These are phyloP conservation scores for Agapetus fuscipes DNA, from an alignment of 2,888 invertebrate species.

Conservation along the genomic window DNA sequence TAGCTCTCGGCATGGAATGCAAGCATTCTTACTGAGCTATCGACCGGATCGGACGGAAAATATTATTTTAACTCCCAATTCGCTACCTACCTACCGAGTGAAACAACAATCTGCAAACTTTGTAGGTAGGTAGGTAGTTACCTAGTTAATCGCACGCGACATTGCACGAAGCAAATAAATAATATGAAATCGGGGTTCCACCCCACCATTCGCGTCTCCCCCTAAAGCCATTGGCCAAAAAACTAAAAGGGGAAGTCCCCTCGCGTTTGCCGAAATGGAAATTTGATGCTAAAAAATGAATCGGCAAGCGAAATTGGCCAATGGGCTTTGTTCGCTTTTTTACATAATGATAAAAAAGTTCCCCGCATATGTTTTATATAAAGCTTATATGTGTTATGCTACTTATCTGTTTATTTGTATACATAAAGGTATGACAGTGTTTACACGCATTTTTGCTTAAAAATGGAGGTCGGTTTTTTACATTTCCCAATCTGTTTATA, in stretches of 20 bases:
- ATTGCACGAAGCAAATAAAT: constrained; percentile 2
- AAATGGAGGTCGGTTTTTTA: too few species aligned
- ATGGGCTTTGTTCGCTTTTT: constrained; percentile 11
- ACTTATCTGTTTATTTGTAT: not conserved
- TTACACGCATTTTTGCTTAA: too few species aligned
- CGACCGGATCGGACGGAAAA: too few species aligned
- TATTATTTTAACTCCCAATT: too few species aligned
- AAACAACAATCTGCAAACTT: constrained; percentile 15
- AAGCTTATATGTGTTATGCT: not conserved
- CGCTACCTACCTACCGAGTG: too few species aligned
- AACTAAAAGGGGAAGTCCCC: constrained; percentile 7
- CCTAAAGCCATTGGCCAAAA: constrained; percentile 7
- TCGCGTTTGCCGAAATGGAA: constrained; percentile 6
- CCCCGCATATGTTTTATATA: not conserved
- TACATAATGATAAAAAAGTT: constrained; percentile 4
- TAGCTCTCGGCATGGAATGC: too few species aligned
- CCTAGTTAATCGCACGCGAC: constrained; percentile 6
- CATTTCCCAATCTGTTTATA: too few species aligned
- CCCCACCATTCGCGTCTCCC: constrained; percentile 3
- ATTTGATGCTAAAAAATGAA: constrained; percentile 14
- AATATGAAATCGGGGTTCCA: constrained; percentile 11
- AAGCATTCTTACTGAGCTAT: too few species aligned
- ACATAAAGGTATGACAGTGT: too few species aligned
- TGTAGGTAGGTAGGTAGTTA: too few species aligned
- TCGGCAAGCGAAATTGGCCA: constrained; percentile 9